A percentile compares a stretch with the other conserved stretches of the same genome.
phyloP scores from a whole-genome alignment of 2,797 vertebrate species.

The Manis crassicaudata region DNA sequence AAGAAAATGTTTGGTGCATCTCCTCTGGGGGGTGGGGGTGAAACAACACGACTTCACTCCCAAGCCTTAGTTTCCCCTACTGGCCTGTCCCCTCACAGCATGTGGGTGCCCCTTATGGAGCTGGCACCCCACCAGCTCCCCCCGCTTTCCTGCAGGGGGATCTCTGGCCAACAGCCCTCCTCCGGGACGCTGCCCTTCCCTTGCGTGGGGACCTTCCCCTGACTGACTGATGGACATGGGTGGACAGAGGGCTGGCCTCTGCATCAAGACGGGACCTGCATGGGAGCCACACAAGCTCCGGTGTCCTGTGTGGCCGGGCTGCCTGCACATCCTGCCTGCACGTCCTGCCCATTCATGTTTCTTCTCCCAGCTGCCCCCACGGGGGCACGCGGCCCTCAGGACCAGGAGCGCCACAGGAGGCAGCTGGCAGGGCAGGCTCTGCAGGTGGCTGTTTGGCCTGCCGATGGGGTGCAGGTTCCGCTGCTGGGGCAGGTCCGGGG shows the following conservation, averaged over 20 bases:
- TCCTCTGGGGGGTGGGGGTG: background rate
- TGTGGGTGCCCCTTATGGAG: background rate
- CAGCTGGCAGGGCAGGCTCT: accelerated
- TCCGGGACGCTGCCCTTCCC: background rate
- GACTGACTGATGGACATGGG: background rate
- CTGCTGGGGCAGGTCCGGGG: accelerated
- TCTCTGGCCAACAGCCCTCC: accelerated
- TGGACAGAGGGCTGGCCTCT: background rate
- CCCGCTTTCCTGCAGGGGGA: background rate
- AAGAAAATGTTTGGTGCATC: background rate
- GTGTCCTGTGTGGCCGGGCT: accelerated
- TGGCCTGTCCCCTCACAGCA: background rate
- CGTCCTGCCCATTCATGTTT: too few species aligned
- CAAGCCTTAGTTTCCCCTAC: too few species aligned
- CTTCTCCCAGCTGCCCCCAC: too few species aligned
- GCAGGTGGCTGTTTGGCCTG: accelerated
- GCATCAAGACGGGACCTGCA: background rate
- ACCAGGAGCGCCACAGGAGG: background rate
- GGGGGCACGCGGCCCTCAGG: accelerated
- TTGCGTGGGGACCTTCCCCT: accelerated
- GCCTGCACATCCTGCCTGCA: too few species aligned
- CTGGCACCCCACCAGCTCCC: accelerated
- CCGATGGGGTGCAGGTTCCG: accelerated
- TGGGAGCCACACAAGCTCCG: accelerated
- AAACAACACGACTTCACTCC: accelerated